Evolutionary conservation across 2,113 vertebrate genomes (phyloP), one percentile per base, ranked within the genome.

Genomic region (Campylomormyrus tamandua): DNA sequence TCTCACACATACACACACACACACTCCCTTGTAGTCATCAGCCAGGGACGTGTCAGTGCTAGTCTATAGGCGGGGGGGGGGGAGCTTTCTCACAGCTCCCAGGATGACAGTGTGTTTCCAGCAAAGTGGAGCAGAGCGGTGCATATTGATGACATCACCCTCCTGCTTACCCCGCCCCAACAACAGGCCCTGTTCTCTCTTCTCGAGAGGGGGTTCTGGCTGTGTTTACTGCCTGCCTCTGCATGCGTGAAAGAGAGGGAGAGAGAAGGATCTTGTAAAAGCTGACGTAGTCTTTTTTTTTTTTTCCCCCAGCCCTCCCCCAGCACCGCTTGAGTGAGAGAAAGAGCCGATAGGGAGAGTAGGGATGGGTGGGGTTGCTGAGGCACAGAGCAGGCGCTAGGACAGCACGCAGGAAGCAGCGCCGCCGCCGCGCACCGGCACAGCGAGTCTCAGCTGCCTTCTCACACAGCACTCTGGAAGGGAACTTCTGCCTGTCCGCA

Each of bases 21-120:
- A 74, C 56, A 13, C 35, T 70, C 83, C 56, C 87, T 13, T 93
- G 91, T 93, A 48, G 45, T 50, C 45, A 49, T 86, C 83, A 86
- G 83, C 45, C 24, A n/a, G 48, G 83, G 45, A 86, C 45, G 24
- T 86, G 83, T 86, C 46, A 86, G 83, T 27, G 83, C 83, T 86
- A 11, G 83, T 86, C 24, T 50, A 42, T 50, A 10, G 42, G 46
- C 1, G 83, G 11, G 42, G 35, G 15, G 15, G 35, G 24, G 42
- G 21, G 21, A 15, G 53, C 5, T 53, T 53, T 6, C 53, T 56
- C 53, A 0, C 53, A 56, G 53, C 53, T 56, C 19, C 53, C 21
- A 48, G 46, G 83, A 42, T 80, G 74, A 80, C 31, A 35, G 7
- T n/a, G 83, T n/a, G 83, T 50, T 86, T 50, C 83, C 83, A 50